Evolutionary conservation across 1,140 invertebrate species (phyloP).

Genomic region (Drosophila malerkotliana): DNA sequence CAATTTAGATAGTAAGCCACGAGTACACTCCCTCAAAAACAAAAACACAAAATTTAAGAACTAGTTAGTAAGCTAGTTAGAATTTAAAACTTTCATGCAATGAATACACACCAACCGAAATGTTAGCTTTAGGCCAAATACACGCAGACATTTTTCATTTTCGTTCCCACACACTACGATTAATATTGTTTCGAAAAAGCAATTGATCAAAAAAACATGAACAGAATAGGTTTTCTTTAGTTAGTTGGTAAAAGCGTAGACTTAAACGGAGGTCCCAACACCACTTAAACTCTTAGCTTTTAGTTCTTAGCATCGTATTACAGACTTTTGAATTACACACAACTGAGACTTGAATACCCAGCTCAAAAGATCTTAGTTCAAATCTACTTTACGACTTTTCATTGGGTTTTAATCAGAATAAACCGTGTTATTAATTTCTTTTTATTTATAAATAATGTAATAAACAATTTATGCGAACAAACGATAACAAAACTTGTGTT

Average conservation of each 20-base stretch:
- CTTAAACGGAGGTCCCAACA: constrained; percentile 12
- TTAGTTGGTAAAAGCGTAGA: constrained; percentile 15
- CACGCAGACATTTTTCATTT: constrained; percentile 16
- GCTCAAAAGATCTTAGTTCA: constrained; percentile 33
- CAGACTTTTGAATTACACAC: constrained; percentile 4
- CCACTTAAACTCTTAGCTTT: constrained; percentile 11
- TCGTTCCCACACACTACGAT: constrained; percentile 18
- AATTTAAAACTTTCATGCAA: constrained; percentile 41
- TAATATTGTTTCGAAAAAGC: constrained; percentile 9
- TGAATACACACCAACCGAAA: constrained; percentile 30
- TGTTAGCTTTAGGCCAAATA: constrained; percentile 31
- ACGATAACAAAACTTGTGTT: constrained; percentile 41
- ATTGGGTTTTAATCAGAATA: constrained; percentile 19
- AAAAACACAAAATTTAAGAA: constrained; percentile 30
- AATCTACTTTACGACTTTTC: constrained; percentile 4
- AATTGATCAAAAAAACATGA: constrained; percentile 26
- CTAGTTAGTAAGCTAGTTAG: constrained; percentile 41
- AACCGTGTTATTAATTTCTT: constrained; percentile 6
- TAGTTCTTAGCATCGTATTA: constrained; percentile 1
- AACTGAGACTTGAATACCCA: constrained; percentile 15
- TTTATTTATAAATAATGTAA: constrained; percentile 42
- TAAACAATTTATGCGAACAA: constrained; percentile 45
- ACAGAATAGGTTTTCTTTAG: constrained; percentile 12
- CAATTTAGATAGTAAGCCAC: constrained; percentile 42
- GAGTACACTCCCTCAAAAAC: constrained; percentile 36